phyloP scores from a whole-genome alignment of 2,888 invertebrate genomes.

The Diarsia brunnea region DNA sequence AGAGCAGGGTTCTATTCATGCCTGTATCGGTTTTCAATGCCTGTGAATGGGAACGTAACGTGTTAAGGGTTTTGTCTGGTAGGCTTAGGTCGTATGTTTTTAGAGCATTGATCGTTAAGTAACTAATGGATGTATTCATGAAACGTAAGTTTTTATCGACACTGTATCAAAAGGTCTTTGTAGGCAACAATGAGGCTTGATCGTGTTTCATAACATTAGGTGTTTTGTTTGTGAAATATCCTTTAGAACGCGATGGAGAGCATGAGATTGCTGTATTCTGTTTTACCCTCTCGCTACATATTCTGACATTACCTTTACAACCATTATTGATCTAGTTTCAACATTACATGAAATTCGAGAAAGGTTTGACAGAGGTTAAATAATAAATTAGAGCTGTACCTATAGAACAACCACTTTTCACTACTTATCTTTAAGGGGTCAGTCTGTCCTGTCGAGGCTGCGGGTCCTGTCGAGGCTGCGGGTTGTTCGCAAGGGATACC shows the following conservation, averaged over 20 bases:
- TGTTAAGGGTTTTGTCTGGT: constrained; percentile 52
- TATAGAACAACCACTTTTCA: too few relatives aligned
- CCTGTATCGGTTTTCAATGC: constrained; percentile 57
- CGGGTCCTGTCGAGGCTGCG: too few relatives aligned
- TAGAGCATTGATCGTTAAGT: constrained; percentile 34
- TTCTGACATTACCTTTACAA: not conserved
- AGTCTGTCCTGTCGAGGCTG: too few relatives aligned
- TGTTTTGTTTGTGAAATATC: constrained; percentile 1
- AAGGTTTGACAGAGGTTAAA: too few relatives aligned
- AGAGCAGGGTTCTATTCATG: constrained; percentile 48
- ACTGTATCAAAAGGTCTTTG: constrained; percentile 27
- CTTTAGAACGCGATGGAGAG: not conserved
- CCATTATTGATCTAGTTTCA: not conserved
- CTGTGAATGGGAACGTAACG: constrained; percentile 48
- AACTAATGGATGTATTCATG: constrained; percentile 50
- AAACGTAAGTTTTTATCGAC: constrained; percentile 34
- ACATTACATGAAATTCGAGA: not conserved
- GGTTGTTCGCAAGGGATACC: too few relatives aligned
- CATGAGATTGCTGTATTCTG: not conserved
- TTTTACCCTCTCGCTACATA: too few relatives aligned
- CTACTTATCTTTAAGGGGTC: too few relatives aligned
- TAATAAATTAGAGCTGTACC: too few relatives aligned
- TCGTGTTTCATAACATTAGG: not conserved
- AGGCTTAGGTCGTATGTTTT: constrained; percentile 42
- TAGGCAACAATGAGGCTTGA: not conserved